phyloP scores from a whole-genome alignment of 2,888 invertebrate genomes.

The Dryomyza anilis region DNA sequence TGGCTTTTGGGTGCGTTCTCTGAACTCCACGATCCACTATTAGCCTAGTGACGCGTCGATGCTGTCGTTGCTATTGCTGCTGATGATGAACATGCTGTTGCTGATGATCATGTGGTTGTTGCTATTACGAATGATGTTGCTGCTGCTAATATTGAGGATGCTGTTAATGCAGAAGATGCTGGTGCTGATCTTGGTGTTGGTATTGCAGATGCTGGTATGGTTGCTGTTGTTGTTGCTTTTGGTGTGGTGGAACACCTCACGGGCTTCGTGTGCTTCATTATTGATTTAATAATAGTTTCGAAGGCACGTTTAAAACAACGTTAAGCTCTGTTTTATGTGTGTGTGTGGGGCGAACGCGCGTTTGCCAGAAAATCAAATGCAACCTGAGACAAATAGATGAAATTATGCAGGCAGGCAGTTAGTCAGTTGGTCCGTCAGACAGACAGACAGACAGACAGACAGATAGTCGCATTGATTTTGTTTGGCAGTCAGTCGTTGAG shows the following conservation, averaged over 20 bases:
- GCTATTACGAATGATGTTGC: slow-evolving; percentile 1
- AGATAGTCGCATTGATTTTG: not conserved
- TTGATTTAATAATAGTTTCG: slow-evolving; percentile 54
- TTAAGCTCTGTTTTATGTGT: too few species aligned
- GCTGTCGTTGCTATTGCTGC: slow-evolving; percentile 7
- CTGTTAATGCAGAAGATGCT: not conserved
- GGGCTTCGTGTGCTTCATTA: slow-evolving; percentile 56
- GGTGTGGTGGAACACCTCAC: slow-evolving; percentile 20
- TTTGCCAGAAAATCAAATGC: slow-evolving; percentile 27
- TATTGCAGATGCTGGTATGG: not conserved
- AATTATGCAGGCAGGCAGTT: slow-evolving; percentile 1
- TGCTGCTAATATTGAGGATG: slow-evolving; percentile 16
- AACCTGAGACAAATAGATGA: slow-evolving; percentile 22
- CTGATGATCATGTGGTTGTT: not conserved
- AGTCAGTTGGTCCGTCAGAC: not conserved
- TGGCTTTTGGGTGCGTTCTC: slow-evolving; percentile 62
- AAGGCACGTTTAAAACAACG: slow-evolving; percentile 50
- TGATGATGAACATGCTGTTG: slow-evolving; percentile 1
- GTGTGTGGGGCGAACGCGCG: slow-evolving; percentile 28
- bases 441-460: not conserved
- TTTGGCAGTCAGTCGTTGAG: not conserved
- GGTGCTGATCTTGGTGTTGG: slow-evolving; percentile 2
- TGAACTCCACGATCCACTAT: slow-evolving; percentile 58
- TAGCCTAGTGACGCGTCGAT: slow-evolving; percentile 23
- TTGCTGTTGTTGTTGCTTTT: not conserved